Conservation (phyloP, 2,888 invertebrate species). For the Cyclophora punctaria region DNA sequence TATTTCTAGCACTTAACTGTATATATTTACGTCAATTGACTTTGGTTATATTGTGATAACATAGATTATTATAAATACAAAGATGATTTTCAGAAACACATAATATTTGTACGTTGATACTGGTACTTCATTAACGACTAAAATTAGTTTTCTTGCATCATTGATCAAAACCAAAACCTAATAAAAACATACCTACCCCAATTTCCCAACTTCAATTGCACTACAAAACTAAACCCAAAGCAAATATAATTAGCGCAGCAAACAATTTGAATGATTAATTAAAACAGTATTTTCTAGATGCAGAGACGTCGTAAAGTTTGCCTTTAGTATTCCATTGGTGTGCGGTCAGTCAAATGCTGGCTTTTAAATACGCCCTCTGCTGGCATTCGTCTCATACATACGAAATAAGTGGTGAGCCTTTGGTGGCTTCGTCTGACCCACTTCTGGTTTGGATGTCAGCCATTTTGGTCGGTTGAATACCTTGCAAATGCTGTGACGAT, state of each 20-base stretch:
- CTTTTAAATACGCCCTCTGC: constrained; percentile 55
- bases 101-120: too few species aligned
- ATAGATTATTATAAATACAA: too few species aligned
- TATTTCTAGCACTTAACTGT: too few species aligned
- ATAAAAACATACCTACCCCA: too few species aligned
- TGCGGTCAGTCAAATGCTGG: constrained; percentile 52
- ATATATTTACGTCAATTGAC: too few species aligned
- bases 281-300: constrained; percentile 18
- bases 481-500: constrained; percentile 16
- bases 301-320: constrained; percentile 23
- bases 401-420: constrained; percentile 44
- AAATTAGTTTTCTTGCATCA: too few species aligned
- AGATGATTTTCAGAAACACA: too few species aligned
- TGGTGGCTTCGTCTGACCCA: constrained; percentile 29
- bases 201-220: too few species aligned
- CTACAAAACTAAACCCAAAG: not conserved
- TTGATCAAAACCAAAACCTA: too few species aligned
- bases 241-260: not conserved
- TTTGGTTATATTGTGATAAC: too few species aligned
- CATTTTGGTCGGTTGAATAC: constrained; percentile 17
- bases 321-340: constrained; percentile 41
- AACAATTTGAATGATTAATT: constrained; percentile 6
- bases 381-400: constrained; percentile 59
- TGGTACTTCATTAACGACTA: too few species aligned
- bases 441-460: constrained; percentile 25